phyloP scores from a whole-genome alignment of 30 jellyfish, hydroid and myxozoan species.

The Phacellophora camtschatica region DNA sequence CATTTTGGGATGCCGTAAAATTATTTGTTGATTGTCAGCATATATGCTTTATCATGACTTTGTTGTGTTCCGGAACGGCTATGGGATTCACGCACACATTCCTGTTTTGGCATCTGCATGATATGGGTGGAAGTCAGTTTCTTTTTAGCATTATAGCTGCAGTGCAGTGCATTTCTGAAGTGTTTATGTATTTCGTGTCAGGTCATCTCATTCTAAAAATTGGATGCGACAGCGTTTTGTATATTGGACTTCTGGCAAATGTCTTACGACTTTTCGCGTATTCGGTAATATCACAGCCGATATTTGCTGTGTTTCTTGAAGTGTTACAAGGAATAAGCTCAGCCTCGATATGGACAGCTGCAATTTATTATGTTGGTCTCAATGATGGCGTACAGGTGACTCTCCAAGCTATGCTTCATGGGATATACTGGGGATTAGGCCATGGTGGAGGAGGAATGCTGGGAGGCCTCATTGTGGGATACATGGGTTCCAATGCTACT shows the following conservation, averaged over 20 bases:
- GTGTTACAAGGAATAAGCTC: slow-evolving; percentile 95
- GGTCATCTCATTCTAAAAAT: slow-evolving; percentile 84
- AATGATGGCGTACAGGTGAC: slow-evolving; percentile 98
- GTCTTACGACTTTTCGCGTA: slow-evolving; percentile 90
- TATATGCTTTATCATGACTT: slow-evolving; percentile 77
- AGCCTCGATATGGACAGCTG: slow-evolving; percentile 98
- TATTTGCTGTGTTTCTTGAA: slow-evolving; percentile 73
- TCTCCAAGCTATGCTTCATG: slow-evolving; percentile 96
- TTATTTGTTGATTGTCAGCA: slow-evolving; percentile 87
- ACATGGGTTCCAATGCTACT: slow-evolving; percentile 87
- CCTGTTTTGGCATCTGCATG: slow-evolving; percentile 97
- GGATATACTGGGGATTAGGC: slow-evolving; percentile 97
- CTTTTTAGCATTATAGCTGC: slow-evolving; percentile 96
- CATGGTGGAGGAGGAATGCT: slow-evolving; percentile 99
- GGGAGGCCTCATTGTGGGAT: slow-evolving; percentile 89
- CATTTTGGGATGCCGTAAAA: slow-evolving; percentile 91
- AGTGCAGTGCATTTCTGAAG: slow-evolving; percentile 95
- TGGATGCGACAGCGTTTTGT: slow-evolving; percentile 95
- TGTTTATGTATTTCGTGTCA: slow-evolving; percentile 86
- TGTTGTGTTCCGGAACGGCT: slow-evolving; percentile 91
- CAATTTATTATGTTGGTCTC: slow-evolving; percentile 90
- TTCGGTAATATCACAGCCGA: slow-evolving; percentile 83
- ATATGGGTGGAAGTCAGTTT: slow-evolving; percentile 94
- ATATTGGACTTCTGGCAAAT: slow-evolving; percentile 85
- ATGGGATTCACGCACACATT: slow-evolving; percentile 97